Evolutionary conservation across 2,888 invertebrate genomes (phyloP).

Genomic region (Drosophila aldrichi): DNA sequence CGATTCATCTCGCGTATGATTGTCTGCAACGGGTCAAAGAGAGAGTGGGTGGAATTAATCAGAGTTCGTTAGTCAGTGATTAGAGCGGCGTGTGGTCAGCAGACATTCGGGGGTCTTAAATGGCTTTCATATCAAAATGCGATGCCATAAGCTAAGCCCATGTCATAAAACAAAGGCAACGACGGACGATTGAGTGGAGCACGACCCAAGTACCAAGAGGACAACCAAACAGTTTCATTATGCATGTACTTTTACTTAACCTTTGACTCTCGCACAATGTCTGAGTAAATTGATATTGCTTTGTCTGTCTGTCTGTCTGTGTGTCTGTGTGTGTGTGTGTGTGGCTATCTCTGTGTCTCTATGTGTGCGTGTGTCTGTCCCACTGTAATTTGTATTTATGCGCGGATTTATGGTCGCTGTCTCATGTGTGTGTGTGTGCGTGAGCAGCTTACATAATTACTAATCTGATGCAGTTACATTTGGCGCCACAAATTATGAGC

Average conservation of each 20-base stretch:
- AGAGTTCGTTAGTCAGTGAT: conserved; percentile 61
- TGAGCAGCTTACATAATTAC: conserved; percentile 66
- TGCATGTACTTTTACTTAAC: conserved; percentile 75
- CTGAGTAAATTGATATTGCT: conserved; percentile 72
- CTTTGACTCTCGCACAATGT: conserved; percentile 62
- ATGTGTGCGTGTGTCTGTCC: conserved; percentile 8
- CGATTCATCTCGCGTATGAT: conserved; percentile 95
- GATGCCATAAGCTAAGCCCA: conserved; percentile 53
- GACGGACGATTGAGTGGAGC: conserved; percentile 52
- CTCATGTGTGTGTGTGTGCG: conserved; percentile 9
- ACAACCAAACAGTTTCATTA: conserved; percentile 59
- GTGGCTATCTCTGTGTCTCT: background rate
- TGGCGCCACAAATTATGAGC: conserved; percentile 61
- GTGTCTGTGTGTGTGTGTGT: background rate
- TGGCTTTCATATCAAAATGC: conserved; percentile 54
- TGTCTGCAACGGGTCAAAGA: conserved; percentile 86
- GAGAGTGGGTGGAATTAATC: conserved; percentile 6
- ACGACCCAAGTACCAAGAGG: conserved; percentile 12
- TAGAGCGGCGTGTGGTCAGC: conserved; percentile 46
- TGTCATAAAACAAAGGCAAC: conserved; percentile 79
- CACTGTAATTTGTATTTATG: conserved; percentile 75
- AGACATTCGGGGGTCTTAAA: conserved; percentile 29
- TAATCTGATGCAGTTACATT: conserved; percentile 60
- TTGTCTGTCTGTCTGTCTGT: background rate
- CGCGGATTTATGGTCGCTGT: conserved; percentile 66